Percentiles rank a stretch among this genome's conserved stretches.
Evolutionary conservation across 2,888 invertebrate genomes (phyloP).

Genomic region (Cheilosia soror): DNA sequence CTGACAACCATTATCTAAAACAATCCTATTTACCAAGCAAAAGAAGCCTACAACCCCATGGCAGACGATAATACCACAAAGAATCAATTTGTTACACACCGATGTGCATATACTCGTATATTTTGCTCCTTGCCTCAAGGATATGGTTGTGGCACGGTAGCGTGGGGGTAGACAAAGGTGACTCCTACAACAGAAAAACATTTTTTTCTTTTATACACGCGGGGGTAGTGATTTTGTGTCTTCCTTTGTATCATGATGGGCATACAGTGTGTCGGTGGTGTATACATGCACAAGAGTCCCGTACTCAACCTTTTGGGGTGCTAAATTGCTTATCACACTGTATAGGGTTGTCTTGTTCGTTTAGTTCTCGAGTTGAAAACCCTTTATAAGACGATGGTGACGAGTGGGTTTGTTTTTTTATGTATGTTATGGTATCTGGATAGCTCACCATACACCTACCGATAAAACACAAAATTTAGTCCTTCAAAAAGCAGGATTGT

Average conservation of each 20-base stretch:
- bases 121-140: neutral
- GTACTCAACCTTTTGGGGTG: conserved; percentile 29
- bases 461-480: conserved; percentile 41
- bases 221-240: no score
- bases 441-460: neutral
- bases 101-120: conserved; percentile 27
- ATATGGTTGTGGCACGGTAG: neutral
- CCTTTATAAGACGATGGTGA: conserved; percentile 45
- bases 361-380: conserved; percentile 45
- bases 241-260: conserved; percentile 8
- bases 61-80: conserved; percentile 44
- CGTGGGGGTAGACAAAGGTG: conserved; percentile 14
- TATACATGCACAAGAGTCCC: neutral
- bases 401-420: conserved; percentile 28
- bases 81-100: conserved; percentile 59
- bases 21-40: conserved; percentile 49
- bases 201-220: neutral
- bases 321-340: conserved; percentile 65
- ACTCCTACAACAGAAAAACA: conserved; percentile 2
- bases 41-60: conserved; percentile 9
- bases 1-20: conserved; percentile 58
- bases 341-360: conserved; percentile 53
- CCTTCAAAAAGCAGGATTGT: conserved; percentile 15
- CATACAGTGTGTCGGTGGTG: neutral
- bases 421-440: conserved; percentile 31